A percentile compares a stretch with the other conserved stretches of the same genome.
These are phyloP conservation scores for Drosophila helvetica DNA, from an alignment of 2,888 invertebrate genomes.

Conservation along the genomic window DNA sequence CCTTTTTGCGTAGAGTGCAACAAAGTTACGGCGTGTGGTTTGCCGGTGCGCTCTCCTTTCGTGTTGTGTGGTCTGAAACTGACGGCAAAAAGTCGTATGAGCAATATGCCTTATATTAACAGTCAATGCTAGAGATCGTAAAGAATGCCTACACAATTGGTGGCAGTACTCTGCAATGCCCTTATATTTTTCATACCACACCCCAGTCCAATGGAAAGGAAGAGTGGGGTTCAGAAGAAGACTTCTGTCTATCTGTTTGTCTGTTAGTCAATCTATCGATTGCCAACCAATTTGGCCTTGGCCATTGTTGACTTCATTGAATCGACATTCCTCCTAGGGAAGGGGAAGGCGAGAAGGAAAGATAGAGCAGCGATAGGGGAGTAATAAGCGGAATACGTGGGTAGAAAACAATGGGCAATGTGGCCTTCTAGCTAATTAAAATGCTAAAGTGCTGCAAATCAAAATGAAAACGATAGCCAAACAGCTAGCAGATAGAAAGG, in stretches of 20 bases:
- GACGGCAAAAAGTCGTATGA: constrained; percentile 74
- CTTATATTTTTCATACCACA: constrained; percentile 71
- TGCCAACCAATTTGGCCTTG: constrained; percentile 66
- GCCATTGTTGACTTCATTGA: constrained; percentile 72
- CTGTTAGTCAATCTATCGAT: constrained; percentile 61
- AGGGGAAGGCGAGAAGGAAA: neutral
- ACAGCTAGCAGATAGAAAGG: neutral
- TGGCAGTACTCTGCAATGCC: constrained; percentile 50
- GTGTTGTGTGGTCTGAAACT: neutral
- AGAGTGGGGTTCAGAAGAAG: neutral
- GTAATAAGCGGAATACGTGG: no score
- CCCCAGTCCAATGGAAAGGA: constrained; percentile 56
- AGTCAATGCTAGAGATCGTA: constrained; percentile 36
- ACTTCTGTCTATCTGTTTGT: constrained; percentile 11
- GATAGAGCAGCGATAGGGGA: neutral
- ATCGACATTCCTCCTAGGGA: constrained; percentile 40
- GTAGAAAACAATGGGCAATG: neutral
- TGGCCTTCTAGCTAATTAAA: constrained; percentile 31
- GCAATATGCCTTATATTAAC: constrained; percentile 71
- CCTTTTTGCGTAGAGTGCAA: neutral
- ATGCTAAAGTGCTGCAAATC: constrained; percentile 39
- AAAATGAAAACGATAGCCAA: constrained; percentile 31
- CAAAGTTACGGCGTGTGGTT: neutral
- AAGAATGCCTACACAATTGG: constrained; percentile 36
- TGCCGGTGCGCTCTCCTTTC: neutral